Evolutionary conservation across 2,113 vertebrate species (phyloP), one percentile per base, ranked within the genome.

Genomic region (Turdus rufiventris): DNA sequence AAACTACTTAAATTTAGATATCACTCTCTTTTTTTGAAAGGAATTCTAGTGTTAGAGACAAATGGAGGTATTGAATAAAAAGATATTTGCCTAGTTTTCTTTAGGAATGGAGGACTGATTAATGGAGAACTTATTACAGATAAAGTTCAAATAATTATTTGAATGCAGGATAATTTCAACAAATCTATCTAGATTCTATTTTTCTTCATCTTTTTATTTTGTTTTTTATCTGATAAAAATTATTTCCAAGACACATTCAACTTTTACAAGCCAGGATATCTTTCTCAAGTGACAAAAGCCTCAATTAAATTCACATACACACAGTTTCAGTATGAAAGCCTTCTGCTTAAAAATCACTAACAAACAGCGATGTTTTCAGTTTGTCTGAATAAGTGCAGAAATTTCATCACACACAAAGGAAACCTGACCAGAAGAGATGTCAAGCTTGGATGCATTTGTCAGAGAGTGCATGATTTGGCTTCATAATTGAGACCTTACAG

Each of bases 391-490:
- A 73, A 92, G 16, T 58, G 70, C 96, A 96, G 77, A 77, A 48
- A 86, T 91, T 94, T 87, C 58, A 85, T 88, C 28, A 71, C 50
- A 95, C 42, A 71, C n/a, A 94, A 91, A 90, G 58, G 66, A 77
- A 93, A 89, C 60, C 85, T 93, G 88, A 85, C 82, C 89, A 89
- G 82, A 91, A 54, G 80, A 72, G 7, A 48, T 38, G 40, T 82
- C 85, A 91, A 85, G 51, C 34, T 47, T 88, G 75, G 68, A 72
- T 88, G 65, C 38, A 68, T 74, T 96, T 90, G 88, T 86, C 79
- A 95, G 58, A 96, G 51, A 94, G 28, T 48, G 53, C 28, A 93
- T 87, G 87, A 93, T 85, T 91, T 87, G 62, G 58, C 70, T 82
- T 83, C 79, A 38, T 89, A 93, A 96, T 36, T 91, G 63, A 73